phyloP scores from a whole-genome alignment of 1,140 invertebrate species.

The Cydia fagiglandana region DNA sequence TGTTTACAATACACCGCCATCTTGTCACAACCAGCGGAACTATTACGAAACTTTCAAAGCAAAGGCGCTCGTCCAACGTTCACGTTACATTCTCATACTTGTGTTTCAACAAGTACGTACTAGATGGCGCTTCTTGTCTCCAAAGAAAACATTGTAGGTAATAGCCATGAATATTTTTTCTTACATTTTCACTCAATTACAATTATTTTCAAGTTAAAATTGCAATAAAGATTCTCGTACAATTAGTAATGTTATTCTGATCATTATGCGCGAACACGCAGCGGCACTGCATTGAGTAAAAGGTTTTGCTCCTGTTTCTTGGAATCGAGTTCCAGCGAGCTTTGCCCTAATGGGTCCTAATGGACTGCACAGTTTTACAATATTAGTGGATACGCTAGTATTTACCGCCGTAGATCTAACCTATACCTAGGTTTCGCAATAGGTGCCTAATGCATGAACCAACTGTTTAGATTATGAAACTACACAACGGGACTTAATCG shows the following conservation, averaged over 20 bases:
- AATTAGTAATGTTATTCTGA: conserved; percentile 2
- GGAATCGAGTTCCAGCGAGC: conserved; percentile 1
- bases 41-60: neutral
- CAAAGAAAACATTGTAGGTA: neutral
- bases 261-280: conserved; percentile 14
- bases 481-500: no score
- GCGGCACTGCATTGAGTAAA: conserved; percentile 6
- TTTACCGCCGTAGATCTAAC: neutral
- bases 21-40: neutral
- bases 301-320: conserved; percentile 22
- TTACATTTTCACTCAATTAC: neutral
- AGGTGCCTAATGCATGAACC: neutral
- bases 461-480: neutral
- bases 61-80: neutral
- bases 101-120: neutral
- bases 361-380: neutral
- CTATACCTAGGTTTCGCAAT: neutral
- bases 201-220: neutral
- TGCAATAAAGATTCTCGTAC: neutral
- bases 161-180: neutral
- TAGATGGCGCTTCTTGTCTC: neutral
- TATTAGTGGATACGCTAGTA: neutral
- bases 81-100: neutral
- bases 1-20: neutral
- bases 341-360: conserved; percentile 8